Evolutionary conservation across 2,113 vertebrate genomes (phyloP).

Genomic region (Rhinolophus ferrumequinum): DNA sequence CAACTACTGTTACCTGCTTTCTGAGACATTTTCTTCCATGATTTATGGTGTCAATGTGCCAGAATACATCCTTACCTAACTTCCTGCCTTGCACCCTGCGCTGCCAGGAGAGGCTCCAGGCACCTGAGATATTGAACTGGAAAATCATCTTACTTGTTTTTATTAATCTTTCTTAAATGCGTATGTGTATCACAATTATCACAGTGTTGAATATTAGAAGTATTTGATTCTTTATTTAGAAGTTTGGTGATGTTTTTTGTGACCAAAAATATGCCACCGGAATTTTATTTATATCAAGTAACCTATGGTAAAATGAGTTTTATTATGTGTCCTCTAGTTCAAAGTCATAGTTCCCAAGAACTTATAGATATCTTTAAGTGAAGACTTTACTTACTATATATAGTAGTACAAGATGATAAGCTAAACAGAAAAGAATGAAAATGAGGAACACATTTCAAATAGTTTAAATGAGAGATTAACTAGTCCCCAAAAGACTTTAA

Average conservation of each 20-base stretch:
- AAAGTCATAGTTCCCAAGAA: background rate
- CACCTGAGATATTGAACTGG: background rate
- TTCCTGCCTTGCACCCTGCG: background rate
- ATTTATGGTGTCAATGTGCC: background rate
- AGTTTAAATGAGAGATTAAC: background rate
- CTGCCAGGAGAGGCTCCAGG: background rate
- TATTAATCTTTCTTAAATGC: background rate
- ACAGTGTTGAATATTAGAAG: background rate
- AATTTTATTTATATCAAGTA: background rate
- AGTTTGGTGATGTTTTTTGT: background rate
- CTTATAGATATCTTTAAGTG: background rate
- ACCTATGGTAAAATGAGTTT: background rate
- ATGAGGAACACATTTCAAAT: background rate
- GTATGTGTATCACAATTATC: background rate
- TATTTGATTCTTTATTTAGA: background rate
- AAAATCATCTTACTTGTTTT: background rate
- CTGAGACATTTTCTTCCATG: background rate
- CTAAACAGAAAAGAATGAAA: background rate
- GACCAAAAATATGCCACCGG: background rate
- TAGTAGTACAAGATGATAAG: background rate
- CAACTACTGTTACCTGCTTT: background rate
- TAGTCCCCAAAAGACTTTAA: background rate
- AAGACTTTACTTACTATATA: background rate
- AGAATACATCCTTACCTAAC: background rate
- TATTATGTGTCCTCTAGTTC: background rate